A percentile compares a stretch with the other conserved stretches of the same genome.
Evolutionary conservation across 2,113 vertebrate genomes (phyloP).

Genomic region (Chascanopsetta lugubris): DNA sequence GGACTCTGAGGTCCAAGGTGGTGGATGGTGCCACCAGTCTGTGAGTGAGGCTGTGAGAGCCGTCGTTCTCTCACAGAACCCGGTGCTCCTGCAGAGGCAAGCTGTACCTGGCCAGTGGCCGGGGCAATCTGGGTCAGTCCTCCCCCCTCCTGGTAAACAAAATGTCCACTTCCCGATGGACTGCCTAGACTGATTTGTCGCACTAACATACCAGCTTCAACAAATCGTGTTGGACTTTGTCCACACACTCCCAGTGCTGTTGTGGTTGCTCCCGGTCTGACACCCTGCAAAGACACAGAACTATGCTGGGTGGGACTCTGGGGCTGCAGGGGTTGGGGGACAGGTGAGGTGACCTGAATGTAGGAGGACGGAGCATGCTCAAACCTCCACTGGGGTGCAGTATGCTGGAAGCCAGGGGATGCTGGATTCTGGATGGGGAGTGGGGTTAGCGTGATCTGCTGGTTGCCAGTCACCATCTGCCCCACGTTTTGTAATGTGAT

Average conservation of each 20-base stretch:
- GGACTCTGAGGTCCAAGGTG: conserved; percentile 92
- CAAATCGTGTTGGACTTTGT: conserved; percentile 88
- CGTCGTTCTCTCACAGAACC: conserved; percentile 84
- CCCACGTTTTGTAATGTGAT: conserved; percentile 93
- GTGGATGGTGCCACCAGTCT: conserved; percentile 92
- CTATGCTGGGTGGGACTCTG: conserved; percentile 91
- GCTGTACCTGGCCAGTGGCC: conserved; percentile 84
- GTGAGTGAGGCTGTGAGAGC: conserved; percentile 92
- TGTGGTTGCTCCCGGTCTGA: conserved; percentile 82
- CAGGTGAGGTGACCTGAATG: conserved; percentile 90
- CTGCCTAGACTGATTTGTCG: conserved; percentile 87
- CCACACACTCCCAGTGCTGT: conserved; percentile 84
- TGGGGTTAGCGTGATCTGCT: conserved; percentile 89
- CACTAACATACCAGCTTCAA: conserved; percentile 88
- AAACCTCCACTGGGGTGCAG: conserved; percentile 86
- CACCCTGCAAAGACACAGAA: conserved; percentile 84
- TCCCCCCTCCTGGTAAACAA: conserved; percentile 90
- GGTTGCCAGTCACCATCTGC: conserved; percentile 85
- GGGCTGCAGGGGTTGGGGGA: conserved; percentile 88
- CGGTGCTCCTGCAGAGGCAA: conserved; percentile 79
- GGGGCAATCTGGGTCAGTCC: conserved; percentile 87
- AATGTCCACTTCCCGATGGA: conserved; percentile 83
- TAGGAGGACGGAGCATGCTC: conserved; percentile 89
- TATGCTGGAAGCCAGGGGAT: conserved; percentile 90
- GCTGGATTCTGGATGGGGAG: conserved; percentile 86